A percentile compares a stretch with the other conserved stretches of the same genome.
Conservation (phyloP, 2,113 vertebrate genomes). For the Cyanoramphus novaezelandiae region DNA sequence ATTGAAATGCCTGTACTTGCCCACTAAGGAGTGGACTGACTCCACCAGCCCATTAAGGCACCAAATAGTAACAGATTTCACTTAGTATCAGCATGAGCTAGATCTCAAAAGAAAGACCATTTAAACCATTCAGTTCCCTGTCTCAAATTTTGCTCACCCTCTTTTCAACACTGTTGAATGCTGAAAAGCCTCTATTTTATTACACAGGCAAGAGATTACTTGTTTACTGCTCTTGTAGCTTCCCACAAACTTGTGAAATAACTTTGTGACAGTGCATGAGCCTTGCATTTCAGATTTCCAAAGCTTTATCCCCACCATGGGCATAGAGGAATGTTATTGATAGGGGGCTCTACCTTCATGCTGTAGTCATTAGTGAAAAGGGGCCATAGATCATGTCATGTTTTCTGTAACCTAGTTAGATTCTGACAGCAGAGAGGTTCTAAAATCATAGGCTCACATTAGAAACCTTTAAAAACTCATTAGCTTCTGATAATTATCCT, state of each 20-base stretch:
- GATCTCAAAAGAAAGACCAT: background rate
- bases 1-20: background rate
- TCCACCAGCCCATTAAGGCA: background rate
- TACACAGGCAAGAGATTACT: background rate
- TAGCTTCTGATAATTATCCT: constrained; percentile 75
- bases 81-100: background rate
- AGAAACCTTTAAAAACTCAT: constrained; percentile 78
- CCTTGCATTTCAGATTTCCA: constrained; percentile 15
- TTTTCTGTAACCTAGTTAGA: constrained; percentile 73
- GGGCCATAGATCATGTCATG: constrained; percentile 69
- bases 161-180: background rate
- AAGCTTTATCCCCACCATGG: background rate
- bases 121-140: accelerated
- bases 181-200: background rate
- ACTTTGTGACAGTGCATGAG: background rate
- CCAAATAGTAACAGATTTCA: background rate
- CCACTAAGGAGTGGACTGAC: background rate
- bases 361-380: constrained; percentile 71
- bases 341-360: constrained; percentile 26
- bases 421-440: constrained; percentile 62
- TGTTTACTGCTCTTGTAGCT: background rate
- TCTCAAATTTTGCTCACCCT: background rate
- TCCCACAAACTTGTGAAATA: constrained; percentile 27
- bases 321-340: constrained; percentile 36
- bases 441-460: constrained; percentile 70